phyloP scores from a whole-genome alignment of 2,888 invertebrate species.

The Molanna angustata region DNA sequence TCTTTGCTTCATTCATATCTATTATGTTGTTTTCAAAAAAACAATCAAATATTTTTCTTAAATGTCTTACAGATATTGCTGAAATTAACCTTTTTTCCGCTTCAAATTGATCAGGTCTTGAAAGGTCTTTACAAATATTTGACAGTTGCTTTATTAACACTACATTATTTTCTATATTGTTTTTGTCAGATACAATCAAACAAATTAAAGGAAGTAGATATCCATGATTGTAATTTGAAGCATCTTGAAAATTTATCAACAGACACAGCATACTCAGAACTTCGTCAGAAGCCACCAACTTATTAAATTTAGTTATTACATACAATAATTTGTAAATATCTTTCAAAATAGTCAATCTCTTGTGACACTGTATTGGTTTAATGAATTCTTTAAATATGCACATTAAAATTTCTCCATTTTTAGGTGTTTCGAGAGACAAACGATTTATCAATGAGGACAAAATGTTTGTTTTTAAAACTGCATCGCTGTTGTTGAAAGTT shows the following conservation, averaged over 20 bases:
- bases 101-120: constrained; percentile 43
- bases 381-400: too few species aligned
- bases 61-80: constrained; percentile 45
- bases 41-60: constrained; percentile 38
- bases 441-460: constrained; percentile 10
- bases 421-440: not conserved
- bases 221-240: constrained; percentile 10
- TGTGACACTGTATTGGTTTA: too few species aligned
- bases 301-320: constrained; percentile 8
- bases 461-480: constrained; percentile 11
- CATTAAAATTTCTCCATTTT: constrained; percentile 8
- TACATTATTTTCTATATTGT: constrained; percentile 15
- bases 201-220: constrained; percentile 26
- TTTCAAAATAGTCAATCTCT: too few species aligned
- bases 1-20: constrained; percentile 36
- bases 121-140: constrained; percentile 38
- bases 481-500: constrained; percentile 8
- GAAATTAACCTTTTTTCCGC: constrained; percentile 46
- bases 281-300: too few species aligned
- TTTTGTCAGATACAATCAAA: constrained; percentile 14
- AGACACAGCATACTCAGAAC: too few species aligned
- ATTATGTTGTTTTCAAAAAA: constrained; percentile 35
- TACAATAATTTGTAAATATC: constrained; percentile 22
- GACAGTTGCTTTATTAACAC: constrained; percentile 36
- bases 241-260: too few species aligned